Base-by-base conservation (phyloP, 2,888 invertebrate species). In the Andrena minutula region DNA sequence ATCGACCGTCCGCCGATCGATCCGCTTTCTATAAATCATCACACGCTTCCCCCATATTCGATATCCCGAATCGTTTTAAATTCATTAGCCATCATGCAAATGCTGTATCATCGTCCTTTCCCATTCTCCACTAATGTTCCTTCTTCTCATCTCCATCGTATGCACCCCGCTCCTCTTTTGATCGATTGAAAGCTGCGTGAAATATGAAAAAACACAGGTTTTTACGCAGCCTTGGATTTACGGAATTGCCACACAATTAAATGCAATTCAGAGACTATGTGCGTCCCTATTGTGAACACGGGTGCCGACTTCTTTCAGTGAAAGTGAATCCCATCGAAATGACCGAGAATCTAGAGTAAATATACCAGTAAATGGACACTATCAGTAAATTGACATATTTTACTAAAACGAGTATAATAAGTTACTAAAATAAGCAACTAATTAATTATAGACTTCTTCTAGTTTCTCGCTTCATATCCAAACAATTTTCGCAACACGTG, bases 311-410 rank as follows among this genome's bases (percentile, higher is more conserved):
- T 83, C 68, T 82, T 83, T 82, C 97, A 98, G 98, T 98, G 94
- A 96, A 96, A 94, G 97, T 98, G 96, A 97, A 97, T 95, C 98
- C 98, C 91, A 95, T 98, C 92, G 97, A 97, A 94, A 98, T 99
- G 89, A 98, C 99, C 95, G 99, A 99, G 95, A 96, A 99, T 95
- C 96, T n/a, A n/a, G n/a, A n/a, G n/a, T n/a, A n/a, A n/a, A n/a
- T n/a, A n/a, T n/a, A n/a, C n/a, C n/a, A n/a, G n/a, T n/a, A n/a
- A n/a, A n/a, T n/a, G n/a, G n/a, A n/a, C n/a, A n/a, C n/a, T n/a
- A n/a, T n/a, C n/a, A n/a, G n/a, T n/a, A n/a, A n/a, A n/a, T n/a
- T n/a, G n/a, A n/a, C n/a, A n/a, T n/a, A n/a, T n/a, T n/a, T n/a
- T n/a, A n/a, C n/a, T n/a, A n/a, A n/a, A n/a, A n/a, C n/a, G n/a